Evolutionary conservation across 2,797 vertebrate genomes (phyloP), one percentile per base, ranked within the genome.

Genomic region (Tragelaphus eurycerus): DNA sequence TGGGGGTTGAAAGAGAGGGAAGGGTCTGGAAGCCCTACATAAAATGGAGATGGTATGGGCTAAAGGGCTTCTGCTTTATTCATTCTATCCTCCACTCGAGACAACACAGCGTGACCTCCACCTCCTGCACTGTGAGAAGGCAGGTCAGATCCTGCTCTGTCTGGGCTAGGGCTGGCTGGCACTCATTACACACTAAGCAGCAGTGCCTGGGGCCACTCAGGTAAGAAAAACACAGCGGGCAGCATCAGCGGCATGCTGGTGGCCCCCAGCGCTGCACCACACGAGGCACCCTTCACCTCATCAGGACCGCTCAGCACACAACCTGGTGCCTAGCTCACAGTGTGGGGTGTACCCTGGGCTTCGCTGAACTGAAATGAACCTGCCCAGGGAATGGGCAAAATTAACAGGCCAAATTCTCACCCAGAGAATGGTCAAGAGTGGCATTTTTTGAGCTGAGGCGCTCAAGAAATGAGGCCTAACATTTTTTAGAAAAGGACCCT

Each of bases 91-190:
- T 60, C 25, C 31, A 4, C 64, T 23, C 0, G 34, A 78, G 48
- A 29, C 79, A 78, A 57, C 4, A 31, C 6, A 48, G 76, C 7
- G 25, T 7, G 6, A 27, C n/a, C 48, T 46, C 48, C 23, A 21
- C 13, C 25, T 25, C 6, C 15, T 4, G 29, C 64, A 87, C 29
- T 14, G 29, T 1, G 60, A 82, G 57, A 81, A 67, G 54, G 62
- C 23, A 10, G 76, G 50, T 27, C 4, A 87, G 82, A 62, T 13
- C 16, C 34, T 0, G 34, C 43, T 34, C 38, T 6, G 8, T 0
- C 38, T 9, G 11, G 0, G 9, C 31, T 13, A 2, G 4, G n/a
- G 46, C 4, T 31, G 46, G 46, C 31, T 12, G 0, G 13, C 6
- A 38, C 38, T 29, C 27, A 3, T 15, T 5, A 1, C 21, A 46